Conservation (phyloP, 2,888 invertebrate species). For the Spialia ferax region DNA sequence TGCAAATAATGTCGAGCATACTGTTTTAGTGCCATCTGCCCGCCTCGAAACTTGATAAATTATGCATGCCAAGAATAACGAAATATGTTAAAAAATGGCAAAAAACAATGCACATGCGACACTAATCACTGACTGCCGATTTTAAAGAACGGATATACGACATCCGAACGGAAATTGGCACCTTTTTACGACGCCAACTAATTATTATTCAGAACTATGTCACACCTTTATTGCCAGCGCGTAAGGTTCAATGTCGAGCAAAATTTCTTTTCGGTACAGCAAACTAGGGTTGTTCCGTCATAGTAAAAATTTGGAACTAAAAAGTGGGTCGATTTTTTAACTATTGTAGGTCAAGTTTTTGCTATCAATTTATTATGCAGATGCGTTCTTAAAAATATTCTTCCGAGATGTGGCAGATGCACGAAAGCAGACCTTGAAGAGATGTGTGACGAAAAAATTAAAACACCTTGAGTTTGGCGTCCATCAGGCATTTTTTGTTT, state of each 20-base stretch:
- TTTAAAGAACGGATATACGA: slow-evolving; percentile 80
- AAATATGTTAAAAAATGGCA: slow-evolving; percentile 30
- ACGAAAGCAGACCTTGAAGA: slow-evolving; percentile 75
- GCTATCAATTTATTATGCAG: slow-evolving; percentile 83
- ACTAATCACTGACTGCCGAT: slow-evolving; percentile 80
- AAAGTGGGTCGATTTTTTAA: slow-evolving; percentile 61
- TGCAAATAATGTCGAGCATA: slow-evolving; percentile 56
- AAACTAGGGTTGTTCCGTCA: slow-evolving; percentile 28
- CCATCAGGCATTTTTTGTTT: slow-evolving; percentile 62
- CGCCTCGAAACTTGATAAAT: slow-evolving; percentile 73
- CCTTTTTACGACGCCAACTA: slow-evolving; percentile 63
- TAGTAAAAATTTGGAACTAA: slow-evolving; percentile 49
- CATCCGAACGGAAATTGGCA: slow-evolving; percentile 83
- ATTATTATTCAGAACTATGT: slow-evolving; percentile 19
- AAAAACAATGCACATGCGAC: slow-evolving; percentile 61
- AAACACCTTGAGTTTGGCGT: slow-evolving; percentile 71
- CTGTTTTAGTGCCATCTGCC: slow-evolving; percentile 68
- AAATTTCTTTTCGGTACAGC: not conserved
- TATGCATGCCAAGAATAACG: slow-evolving; percentile 56
- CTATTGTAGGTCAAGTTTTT: slow-evolving; percentile 84
- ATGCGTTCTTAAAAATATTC: slow-evolving; percentile 75
- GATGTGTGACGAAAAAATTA: slow-evolving; percentile 69
- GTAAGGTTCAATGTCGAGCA: not conserved
- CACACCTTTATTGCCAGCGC: slow-evolving; percentile 6
- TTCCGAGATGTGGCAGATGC: slow-evolving; percentile 79